Evolutionary conservation across 2,888 invertebrate genomes (phyloP), one percentile per base, ranked within the genome.

Genomic region (Taphrorychus bicolor): DNA sequence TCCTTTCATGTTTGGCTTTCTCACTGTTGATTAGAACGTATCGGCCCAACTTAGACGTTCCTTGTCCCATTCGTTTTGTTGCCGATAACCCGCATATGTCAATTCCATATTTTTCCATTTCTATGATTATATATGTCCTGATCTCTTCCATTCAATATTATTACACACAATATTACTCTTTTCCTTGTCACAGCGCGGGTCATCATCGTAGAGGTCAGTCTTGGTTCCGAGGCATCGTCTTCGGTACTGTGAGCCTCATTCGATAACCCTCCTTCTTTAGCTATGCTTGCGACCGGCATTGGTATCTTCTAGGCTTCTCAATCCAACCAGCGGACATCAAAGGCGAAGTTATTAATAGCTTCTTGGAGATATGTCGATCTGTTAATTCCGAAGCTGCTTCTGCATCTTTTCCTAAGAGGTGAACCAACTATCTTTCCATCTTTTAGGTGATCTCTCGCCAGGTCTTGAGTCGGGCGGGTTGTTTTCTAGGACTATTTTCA

Each of bases 31-130:
- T 21, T 5, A 56, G 45, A 11, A 59, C 19, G 22, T 23, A 59
- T 3, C 24, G n/a, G 18, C 21, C 59, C n/a, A 21, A 59, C 22
- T 45, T 59, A 11, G 48, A 17, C 9, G 49, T 59, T 3, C 59
- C 59, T 14, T 48, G 49, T 5, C 48, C 59, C 22, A 48, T 59
- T 21, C 19, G 17, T 23, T 45, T 62, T 7, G 56, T 62, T 14
- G 42, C 62, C 0, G 62, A 54, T 1, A 62, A 5, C 2, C 19
- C 56, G 24, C 56, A 62, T 2, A 62, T 21, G 17, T 54, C 62
- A 0, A 62, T 62, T 1, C 45, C 45, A 11, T 62, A 23, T n/a
- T 54, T 54, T 23, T 62, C 19, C 45, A 62, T 42, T 42, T 62
- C 54, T 7, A 54, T 42, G 2, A 62, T 7, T 5, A 62, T 56